Base-by-base conservation (phyloP, 2,888 invertebrate species). In the Muschampia plurimacula region DNA sequence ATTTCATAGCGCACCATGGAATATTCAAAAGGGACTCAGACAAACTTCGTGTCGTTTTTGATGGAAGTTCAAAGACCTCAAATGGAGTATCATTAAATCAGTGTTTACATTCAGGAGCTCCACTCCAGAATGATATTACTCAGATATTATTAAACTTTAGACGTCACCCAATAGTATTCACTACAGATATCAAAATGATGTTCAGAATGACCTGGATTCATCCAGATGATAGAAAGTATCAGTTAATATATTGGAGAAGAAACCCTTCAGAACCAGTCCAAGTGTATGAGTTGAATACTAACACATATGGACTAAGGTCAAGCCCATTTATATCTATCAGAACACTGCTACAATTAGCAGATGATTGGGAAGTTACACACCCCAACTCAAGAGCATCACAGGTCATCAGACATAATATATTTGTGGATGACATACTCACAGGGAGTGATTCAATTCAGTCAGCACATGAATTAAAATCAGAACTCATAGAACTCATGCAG, bases 21-120 rank as follows among this genome's bases (percentile, higher is more conserved):
- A 68, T 68, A 59, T 68, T 59, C 28, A 68, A 68, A 8, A 59
- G 13, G 4, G 44, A 22, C 46, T 69, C 64, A 44, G 55, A 68
- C 12, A 73, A 75, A 62, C 22, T 74, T 6, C 32, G 73, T 13
- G 68, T 68, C n/a, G 75, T 74, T 12, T 75, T 74, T 65, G 74
- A 75, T 36, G 76, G 73, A 13, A 68, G 68, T 22, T 41, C 41
- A 6, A 70, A 65, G 15, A 70, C 70, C 2, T 68, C 74, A 8
- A 57, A 52, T 46, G 73, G 74, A 0, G 66, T 73, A 5, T 62
- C 68, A 49, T 15, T 76, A 2, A 76, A 76, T 55, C 66, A 76
- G 8, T 72, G 72, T 9, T 22, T 76, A 10, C 71, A 74, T 13
- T 52, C 74, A 66, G 76, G 76, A 5, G 52, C 59, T 13, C 22